Conservation (phyloP, 2,888 invertebrate genomes). For the Epirrita christyi region DNA sequence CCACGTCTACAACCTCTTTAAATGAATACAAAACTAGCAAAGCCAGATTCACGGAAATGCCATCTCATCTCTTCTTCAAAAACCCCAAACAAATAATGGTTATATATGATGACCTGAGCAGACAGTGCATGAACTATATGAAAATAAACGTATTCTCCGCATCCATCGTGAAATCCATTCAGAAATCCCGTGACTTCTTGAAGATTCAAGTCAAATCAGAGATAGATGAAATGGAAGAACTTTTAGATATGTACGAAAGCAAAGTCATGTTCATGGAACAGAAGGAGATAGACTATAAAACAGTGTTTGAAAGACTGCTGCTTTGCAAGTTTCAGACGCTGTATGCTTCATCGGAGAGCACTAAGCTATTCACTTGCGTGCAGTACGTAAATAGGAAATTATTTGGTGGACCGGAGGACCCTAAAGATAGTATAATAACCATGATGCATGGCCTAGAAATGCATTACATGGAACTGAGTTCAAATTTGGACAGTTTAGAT, state of each 20-base stretch:
- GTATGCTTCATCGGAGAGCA: slow-evolving; percentile 44
- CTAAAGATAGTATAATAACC: slow-evolving; percentile 42
- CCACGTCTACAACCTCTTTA: slow-evolving; percentile 21
- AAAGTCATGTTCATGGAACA: slow-evolving; percentile 41
- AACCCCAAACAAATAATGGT: slow-evolving; percentile 41
- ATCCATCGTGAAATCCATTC: slow-evolving; percentile 31
- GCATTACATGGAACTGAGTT: slow-evolving; percentile 39
- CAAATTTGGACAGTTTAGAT: slow-evolving; percentile 42
- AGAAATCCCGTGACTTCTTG: slow-evolving; percentile 35
- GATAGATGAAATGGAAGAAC: slow-evolving; percentile 35
- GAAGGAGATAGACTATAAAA: slow-evolving; percentile 39
- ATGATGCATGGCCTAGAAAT: slow-evolving; percentile 46
- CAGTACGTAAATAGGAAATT: slow-evolving; percentile 46
- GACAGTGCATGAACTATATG: slow-evolving; percentile 51
- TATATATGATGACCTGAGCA: slow-evolving; percentile 39
- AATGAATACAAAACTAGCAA: slow-evolving; percentile 29
- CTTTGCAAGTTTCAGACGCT: slow-evolving; percentile 43
- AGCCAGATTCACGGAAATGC: slow-evolving; percentile 16
- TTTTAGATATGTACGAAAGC: slow-evolving; percentile 31
- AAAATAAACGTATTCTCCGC: slow-evolving; percentile 39
- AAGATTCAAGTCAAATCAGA: slow-evolving; percentile 33
- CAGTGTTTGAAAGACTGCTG: slow-evolving; percentile 44
- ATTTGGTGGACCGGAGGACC: slow-evolving; percentile 44
- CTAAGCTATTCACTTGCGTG: slow-evolving; percentile 49
- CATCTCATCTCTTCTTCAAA: slow-evolving; percentile 41